Evolutionary conservation across 2,888 invertebrate species (phyloP), one percentile per base, ranked within the genome.

Genomic region (Alviniconcha strummeri): DNA sequence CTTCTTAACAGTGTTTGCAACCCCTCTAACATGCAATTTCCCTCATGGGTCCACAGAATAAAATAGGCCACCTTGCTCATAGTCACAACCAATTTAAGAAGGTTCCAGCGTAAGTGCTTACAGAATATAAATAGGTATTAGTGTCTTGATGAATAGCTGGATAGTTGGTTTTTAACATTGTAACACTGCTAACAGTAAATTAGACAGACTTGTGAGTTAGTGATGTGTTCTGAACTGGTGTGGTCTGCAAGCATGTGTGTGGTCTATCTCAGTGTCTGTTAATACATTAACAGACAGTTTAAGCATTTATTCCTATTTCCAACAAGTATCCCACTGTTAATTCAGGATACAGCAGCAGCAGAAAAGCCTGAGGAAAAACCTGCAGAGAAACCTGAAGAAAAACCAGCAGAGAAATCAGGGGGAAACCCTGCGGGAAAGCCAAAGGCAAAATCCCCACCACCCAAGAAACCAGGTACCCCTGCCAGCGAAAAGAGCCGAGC

Each of bases 271-370:
- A n/a, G 6, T 69, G 6, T 17, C 69, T 17, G 17, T 69, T 17
- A n/a, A 6, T 13, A 69, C 6, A 15, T 17, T 15, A 17, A 69
- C 64, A 64, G 11, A 13, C 9, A 64, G 64, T 17, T 69, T n/a
- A 69, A 15, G n/a, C 4, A 15, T 69, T 69, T 69, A n/a, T 69
- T 7, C 15, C 11, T 64, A 64, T 64, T 9, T 64, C 9, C 64
- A 64, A 9, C 15, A 15, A 15, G 11, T 64, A 64, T 64, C 75
- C 76, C 13, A 57, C 57, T 56, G 7, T n/a, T 11, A 9, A 17
- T 56, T 8, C 64, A 78, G 78, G 78, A 78, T 52, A 78, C 78
- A 7, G 36, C 78, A 64, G 60, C 78, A 8, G 77, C 77, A 36
- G 64, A 75, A 19, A 77, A 77, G n/a, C 77, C 78, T n/a, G 36